Conservation (phyloP, 2,888 invertebrate species). For the Eurois occulta region DNA sequence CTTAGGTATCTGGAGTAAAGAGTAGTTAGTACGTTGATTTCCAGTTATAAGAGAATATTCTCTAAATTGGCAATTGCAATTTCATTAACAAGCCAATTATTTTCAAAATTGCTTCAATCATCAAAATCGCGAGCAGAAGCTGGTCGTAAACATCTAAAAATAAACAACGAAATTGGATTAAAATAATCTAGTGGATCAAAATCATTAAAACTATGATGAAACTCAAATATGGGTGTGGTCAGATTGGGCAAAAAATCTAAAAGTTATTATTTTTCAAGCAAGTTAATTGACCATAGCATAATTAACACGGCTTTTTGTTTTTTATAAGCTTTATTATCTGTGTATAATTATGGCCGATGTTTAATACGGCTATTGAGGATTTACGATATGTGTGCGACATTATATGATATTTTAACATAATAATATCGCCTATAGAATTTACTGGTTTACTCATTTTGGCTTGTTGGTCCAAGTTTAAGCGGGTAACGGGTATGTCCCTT, state of each 20-base stretch:
- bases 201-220: conserved; percentile 57
- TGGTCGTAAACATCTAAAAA: conserved; percentile 44
- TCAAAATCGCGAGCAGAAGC: conserved; percentile 29
- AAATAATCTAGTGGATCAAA: conserved; percentile 33
- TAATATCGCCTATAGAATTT: conserved; percentile 54
- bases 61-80: background rate
- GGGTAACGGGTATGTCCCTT: background rate
- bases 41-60: background rate
- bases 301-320: conserved; percentile 53
- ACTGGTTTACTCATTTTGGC: conserved; percentile 26
- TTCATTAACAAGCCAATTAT: conserved; percentile 7
- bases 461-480: conserved; percentile 27
- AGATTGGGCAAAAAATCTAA: conserved; percentile 45
- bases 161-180: conserved; percentile 52
- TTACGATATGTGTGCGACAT: conserved; percentile 59
- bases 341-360: conserved; percentile 50
- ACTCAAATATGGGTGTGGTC: conserved; percentile 50
- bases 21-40: background rate
- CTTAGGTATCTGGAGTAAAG: background rate
- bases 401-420: conserved; percentile 55
- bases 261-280: conserved; percentile 49
- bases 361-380: conserved; percentile 61
- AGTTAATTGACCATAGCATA: conserved; percentile 58
- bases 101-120: conserved; percentile 9
- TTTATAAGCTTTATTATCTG: conserved; percentile 50